phyloP scores from a whole-genome alignment of 53 echinoderm and acorn worm species.

The Echinometra lucunter region DNA sequence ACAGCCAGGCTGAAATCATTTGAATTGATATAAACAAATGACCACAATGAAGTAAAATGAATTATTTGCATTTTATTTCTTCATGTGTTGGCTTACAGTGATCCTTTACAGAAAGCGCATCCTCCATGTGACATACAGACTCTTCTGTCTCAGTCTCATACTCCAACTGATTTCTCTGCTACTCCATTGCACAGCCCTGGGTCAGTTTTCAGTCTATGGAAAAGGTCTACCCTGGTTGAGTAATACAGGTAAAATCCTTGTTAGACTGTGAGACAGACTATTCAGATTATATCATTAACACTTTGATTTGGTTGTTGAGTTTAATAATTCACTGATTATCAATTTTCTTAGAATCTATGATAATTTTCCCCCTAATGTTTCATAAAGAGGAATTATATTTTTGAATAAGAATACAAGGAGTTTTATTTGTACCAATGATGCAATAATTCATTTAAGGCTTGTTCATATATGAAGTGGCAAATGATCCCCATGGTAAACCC shows the following conservation, averaged over 20 bases:
- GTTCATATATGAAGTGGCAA: no score
- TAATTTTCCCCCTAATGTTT: no score
- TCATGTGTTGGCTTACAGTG: neutral
- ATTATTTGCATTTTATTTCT: neutral
- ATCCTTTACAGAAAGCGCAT: conserved; percentile 9
- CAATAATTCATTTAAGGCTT: no score
- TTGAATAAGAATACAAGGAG: neutral
- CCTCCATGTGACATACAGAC: conserved; percentile 44
- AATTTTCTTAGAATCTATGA: no score
- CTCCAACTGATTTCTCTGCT: conserved; percentile 28
- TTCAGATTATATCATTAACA: no score
- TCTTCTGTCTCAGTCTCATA: conserved; percentile 26
- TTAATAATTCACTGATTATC: no score
- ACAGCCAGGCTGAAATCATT: no score
- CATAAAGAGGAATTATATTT: no score
- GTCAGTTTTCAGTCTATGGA: neutral
- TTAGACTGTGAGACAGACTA: neutral
- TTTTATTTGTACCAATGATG: neutral
- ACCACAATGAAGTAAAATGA: no score
- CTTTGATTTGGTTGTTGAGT: no score
- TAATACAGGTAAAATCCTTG: neutral
- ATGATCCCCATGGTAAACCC: no score
- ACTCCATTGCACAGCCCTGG: neutral
- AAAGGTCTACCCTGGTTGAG: neutral
- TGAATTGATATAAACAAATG: no score